Evolutionary conservation across 2,113 vertebrate genomes (phyloP).

Genomic region (Tychaedon coryphoeus): DNA sequence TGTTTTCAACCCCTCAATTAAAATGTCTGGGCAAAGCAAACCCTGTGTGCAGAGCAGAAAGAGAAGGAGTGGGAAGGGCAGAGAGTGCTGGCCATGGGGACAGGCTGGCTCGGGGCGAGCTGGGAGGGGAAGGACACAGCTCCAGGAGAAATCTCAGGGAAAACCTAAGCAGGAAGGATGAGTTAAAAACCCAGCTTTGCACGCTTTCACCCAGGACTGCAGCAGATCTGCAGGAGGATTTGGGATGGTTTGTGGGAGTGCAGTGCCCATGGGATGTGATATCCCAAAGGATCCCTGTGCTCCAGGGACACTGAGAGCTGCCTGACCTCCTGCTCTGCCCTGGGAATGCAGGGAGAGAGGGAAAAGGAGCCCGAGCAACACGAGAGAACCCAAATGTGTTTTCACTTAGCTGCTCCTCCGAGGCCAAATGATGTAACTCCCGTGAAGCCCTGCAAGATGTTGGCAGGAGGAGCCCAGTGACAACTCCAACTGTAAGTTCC

Average conservation of each 20-base stretch:
- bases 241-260: neutral
- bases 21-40: neutral
- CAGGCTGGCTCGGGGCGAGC: fast-evolving
- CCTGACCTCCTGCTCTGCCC: neutral
- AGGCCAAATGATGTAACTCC: constrained; percentile 67
- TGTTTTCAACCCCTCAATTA: neutral
- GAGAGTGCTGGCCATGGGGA: neutral
- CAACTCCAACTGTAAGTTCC: constrained; percentile 49
- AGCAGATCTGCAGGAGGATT: neutral
- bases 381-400: constrained; percentile 16
- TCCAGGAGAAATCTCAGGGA: neutral
- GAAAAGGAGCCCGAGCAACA: neutral
- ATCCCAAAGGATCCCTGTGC: fast-evolving
- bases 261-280: fast-evolving
- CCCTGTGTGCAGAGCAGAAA: neutral
- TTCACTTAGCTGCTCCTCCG: constrained; percentile 45
- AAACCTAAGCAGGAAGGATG: neutral
- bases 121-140: neutral
- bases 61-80: neutral
- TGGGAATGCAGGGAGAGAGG: neutral
- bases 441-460: neutral
- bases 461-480: constrained; percentile 43
- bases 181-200: fast-evolving
- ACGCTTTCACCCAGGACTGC: fast-evolving
- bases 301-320: neutral